Conservation (phyloP, 2,888 invertebrate species). For the Gryllus longicercus region DNA sequence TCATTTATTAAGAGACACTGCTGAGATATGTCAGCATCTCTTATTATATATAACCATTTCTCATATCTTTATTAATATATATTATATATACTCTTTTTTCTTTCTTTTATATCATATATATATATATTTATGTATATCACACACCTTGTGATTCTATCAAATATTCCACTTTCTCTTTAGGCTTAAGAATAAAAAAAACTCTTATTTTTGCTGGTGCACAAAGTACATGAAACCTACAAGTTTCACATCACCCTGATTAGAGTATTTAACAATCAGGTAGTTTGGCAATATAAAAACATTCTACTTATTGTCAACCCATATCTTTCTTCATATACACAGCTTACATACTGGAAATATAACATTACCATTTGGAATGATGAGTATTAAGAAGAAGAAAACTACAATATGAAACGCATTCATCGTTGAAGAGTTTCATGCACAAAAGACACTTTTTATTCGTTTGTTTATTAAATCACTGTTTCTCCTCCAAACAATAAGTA, state of each 20-base stretch:
- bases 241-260: constrained; percentile 29
- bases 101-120: constrained; percentile 35
- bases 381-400: constrained; percentile 24
- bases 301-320: constrained; percentile 35
- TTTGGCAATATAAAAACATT: constrained; percentile 34
- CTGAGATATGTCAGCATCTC: constrained; percentile 17
- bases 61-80: constrained; percentile 34
- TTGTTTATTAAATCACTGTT: constrained; percentile 26
- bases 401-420: constrained; percentile 21
- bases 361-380: constrained; percentile 34
- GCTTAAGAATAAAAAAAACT: constrained; percentile 31
- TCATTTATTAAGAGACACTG: constrained; percentile 19
- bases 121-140: constrained; percentile 34
- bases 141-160: constrained; percentile 37
- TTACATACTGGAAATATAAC: constrained; percentile 35
- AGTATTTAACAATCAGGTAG: constrained; percentile 30
- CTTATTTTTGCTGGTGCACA: constrained; percentile 28
- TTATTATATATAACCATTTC: constrained; percentile 35
- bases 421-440: constrained; percentile 27
- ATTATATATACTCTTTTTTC: constrained; percentile 31
- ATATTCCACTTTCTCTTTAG: constrained; percentile 32
- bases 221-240: constrained; percentile 27
- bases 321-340: constrained; percentile 30
- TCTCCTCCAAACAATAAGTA: constrained; percentile 23
- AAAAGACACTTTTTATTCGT: constrained; percentile 33